Evolutionary conservation across 2,888 invertebrate species (phyloP).

Genomic region (Metopia argyrocephala): DNA sequence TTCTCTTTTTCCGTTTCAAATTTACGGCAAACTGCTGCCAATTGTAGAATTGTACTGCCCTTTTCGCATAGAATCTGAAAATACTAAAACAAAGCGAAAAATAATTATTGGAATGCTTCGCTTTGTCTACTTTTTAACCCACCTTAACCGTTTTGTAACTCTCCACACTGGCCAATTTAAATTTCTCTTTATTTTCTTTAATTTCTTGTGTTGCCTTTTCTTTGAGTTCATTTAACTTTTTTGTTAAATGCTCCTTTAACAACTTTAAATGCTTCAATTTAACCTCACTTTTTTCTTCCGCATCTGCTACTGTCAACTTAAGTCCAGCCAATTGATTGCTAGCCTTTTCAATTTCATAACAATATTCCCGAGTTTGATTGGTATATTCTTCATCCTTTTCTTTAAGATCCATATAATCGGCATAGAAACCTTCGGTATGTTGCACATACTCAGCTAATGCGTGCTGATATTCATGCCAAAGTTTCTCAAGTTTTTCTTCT

Average conservation of each 20-base stretch:
- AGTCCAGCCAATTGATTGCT: conserved; percentile 74
- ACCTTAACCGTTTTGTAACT: conserved; percentile 80
- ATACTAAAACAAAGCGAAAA: conserved; percentile 72
- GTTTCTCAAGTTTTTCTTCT: conserved; percentile 79
- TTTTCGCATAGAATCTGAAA: conserved; percentile 81
- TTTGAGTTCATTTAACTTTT: conserved; percentile 80
- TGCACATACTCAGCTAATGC: conserved; percentile 77
- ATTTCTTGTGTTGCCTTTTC: conserved; percentile 80
- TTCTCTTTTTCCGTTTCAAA: conserved; percentile 83
- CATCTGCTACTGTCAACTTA: conserved; percentile 80
- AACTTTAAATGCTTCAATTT: conserved; percentile 79
- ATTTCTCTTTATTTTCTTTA: conserved; percentile 79
- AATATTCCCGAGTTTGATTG: conserved; percentile 75
- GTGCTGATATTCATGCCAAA: conserved; percentile 78
- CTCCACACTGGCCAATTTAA: conserved; percentile 82
- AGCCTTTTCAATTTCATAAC: conserved; percentile 74
- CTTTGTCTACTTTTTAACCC: not conserved
- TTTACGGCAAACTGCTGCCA: conserved; percentile 83
- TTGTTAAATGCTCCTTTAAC: conserved; percentile 79
- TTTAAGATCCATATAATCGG: conserved; percentile 78
- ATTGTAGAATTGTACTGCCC: conserved; percentile 81
- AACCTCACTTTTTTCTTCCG: conserved; percentile 78
- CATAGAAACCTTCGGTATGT: conserved; percentile 78
- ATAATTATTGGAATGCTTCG: not conserved
- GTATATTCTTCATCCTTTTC: conserved; percentile 78